Evolutionary conservation across 1,140 invertebrate species (phyloP).

Genomic region (Microplitis mediator): DNA sequence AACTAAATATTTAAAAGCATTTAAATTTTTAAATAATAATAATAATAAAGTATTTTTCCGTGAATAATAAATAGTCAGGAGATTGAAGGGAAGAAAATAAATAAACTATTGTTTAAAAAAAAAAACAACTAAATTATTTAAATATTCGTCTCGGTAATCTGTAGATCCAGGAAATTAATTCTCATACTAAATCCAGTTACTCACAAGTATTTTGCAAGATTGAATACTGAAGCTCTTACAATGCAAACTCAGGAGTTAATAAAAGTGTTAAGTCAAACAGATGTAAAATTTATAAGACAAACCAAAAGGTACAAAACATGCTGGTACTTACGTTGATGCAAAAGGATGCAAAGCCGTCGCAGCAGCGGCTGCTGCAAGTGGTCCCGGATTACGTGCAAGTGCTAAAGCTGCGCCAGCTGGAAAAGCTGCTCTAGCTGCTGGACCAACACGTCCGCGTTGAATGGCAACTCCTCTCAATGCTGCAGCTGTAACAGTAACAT

Average conservation of each 20-base stretch:
- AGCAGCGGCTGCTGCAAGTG: conserved; percentile 71
- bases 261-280: not conserved
- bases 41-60: no score
- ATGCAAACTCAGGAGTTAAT: not conserved
- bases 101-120: no score
- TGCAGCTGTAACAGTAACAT: conserved; percentile 63
- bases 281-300: not conserved
- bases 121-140: no score
- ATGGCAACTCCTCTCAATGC: conserved; percentile 72
- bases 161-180: no score
- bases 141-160: no score
- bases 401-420: conserved; percentile 72
- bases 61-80: no score
- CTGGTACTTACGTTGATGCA: conserved; percentile 75
- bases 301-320: not conserved
- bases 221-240: not conserved
- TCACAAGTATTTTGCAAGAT: not conserved
- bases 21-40: no score
- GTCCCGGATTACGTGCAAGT: conserved; percentile 74
- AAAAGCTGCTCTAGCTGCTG: conserved; percentile 68
- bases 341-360: conserved; percentile 79
- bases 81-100: no score
- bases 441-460: conserved; percentile 69
- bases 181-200: not conserved
- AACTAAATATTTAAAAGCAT: no score